Base-by-base conservation (phyloP, 2,113 vertebrate genomes). In the Gorsachius goisagi region DNA sequence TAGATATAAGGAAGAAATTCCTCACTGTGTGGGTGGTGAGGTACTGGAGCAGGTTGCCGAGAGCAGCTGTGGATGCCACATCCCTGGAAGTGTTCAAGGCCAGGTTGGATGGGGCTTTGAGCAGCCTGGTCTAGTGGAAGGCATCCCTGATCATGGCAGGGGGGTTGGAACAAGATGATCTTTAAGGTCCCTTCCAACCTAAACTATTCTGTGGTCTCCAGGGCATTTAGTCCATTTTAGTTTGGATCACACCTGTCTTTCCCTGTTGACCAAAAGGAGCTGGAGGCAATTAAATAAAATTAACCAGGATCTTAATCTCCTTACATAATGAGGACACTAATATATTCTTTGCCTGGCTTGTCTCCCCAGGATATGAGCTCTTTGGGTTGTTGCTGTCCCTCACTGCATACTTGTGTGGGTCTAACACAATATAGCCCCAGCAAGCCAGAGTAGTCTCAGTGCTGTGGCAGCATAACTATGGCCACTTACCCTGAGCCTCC, bases 351-450 rank as follows among this genome's bases (percentile, higher is more conserved):
- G 20, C 27, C 55, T 63, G 32, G 32, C 32, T 85, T 53, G 8
- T 27, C 5, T 55, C 13, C 23, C 32, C 8, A 28, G 13, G 9
- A 26, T 72, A 9, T 7, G 26, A 73, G 37, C 8, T 21, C 20
- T 68, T 73, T 11, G 22, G 18, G 24, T 27, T 47, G 19, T 26
- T 64, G n/a, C 8, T 27, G 55, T 59, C 15, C 53, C 23, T 74
- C 49, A 8, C 9, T 12, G 19, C 6, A 5, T 55, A 1, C 5
- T 33, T 74, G 33, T 30, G 12, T 16, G 28, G 20, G 9, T 63
- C 44, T 74, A 62, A 37, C 10, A 7, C 0, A 2, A 37, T 0
- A 0, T n/a, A 49, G 44, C 11, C 9, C 8, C 35, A 20, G 33
- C 16, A 68, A 58, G 41, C 20, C 33, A 22, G 11, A 18, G 20